Evolutionary conservation across 2,797 vertebrate species (phyloP).

Genomic region (Neostethus bicornis): DNA sequence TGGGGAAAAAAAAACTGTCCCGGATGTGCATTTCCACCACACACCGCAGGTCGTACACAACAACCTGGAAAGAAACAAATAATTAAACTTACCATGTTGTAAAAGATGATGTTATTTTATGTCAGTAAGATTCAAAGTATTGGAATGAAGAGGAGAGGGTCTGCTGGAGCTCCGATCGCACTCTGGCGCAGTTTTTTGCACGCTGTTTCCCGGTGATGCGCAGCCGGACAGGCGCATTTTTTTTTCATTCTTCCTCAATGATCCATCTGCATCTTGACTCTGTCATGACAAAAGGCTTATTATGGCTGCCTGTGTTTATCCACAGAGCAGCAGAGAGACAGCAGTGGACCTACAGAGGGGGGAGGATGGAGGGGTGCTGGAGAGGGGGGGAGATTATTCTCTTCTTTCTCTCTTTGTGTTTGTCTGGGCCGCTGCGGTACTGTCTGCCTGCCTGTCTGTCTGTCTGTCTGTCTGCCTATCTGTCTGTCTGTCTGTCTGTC

Average conservation of each 20-base stretch:
- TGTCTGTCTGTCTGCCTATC: conserved; percentile 45
- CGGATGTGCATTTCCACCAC: conserved; percentile 68
- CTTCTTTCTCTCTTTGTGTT: conserved; percentile 73
- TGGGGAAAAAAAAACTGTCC: conserved; percentile 64
- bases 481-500: too few relatives aligned
- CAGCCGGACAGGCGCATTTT: conserved; percentile 77
- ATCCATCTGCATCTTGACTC: conserved; percentile 73
- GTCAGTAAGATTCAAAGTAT: conserved; percentile 57
- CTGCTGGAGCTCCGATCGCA: conserved; percentile 61
- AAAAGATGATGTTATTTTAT: conserved; percentile 69
- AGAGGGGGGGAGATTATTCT: conserved; percentile 66
- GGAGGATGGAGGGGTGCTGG: too few relatives aligned
- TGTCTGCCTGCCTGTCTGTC: conserved; percentile 66
- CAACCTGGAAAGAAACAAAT: conserved; percentile 30
- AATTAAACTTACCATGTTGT: conserved; percentile 77
- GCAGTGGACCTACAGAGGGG: conserved; percentile 31
- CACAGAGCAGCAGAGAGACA: conserved; percentile 36
- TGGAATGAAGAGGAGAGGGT: conserved; percentile 31
- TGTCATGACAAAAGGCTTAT: conserved; percentile 58
- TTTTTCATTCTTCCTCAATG: conserved; percentile 62
- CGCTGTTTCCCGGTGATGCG: conserved; percentile 81
- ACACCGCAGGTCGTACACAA: conserved; percentile 61
- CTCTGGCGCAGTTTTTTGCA: conserved; percentile 78
- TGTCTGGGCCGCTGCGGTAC: conserved; percentile 78
- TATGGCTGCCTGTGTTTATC: conserved; percentile 55